phyloP scores from a whole-genome alignment of 2,113 vertebrate species.

The Bubo bubo region DNA sequence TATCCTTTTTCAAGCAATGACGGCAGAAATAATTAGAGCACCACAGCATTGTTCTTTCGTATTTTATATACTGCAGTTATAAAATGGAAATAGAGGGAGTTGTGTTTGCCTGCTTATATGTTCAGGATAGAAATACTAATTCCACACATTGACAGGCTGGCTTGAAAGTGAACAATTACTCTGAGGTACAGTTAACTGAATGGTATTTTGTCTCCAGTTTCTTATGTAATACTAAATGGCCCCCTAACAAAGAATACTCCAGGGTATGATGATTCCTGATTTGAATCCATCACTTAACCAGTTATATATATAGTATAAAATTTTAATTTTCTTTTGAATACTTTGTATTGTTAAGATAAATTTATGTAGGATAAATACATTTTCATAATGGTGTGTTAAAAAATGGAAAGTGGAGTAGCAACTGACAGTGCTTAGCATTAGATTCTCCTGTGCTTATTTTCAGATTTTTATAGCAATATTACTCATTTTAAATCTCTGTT shows the following conservation, averaged over 20 bases:
- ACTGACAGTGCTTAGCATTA: neutral
- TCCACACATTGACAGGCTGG: neutral
- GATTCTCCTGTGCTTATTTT: conserved; percentile 22
- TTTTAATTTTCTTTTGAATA: neutral
- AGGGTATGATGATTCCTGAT: neutral
- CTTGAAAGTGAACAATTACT: neutral
- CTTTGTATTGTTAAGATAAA: neutral
- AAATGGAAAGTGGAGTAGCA: conserved; percentile 4
- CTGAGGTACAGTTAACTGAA: neutral
- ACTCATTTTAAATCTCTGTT: neutral
- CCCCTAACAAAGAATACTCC: neutral
- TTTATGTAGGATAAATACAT: neutral
- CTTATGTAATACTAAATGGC: neutral
- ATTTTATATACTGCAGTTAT: neutral
- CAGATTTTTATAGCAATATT: neutral
- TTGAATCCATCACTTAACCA: neutral
- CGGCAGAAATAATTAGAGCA: neutral
- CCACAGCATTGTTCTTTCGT: neutral
- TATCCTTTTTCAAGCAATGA: neutral
- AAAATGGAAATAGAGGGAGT: neutral
- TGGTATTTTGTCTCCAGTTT: neutral
- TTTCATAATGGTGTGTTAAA: neutral
- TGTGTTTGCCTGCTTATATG: neutral
- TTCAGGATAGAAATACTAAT: neutral
- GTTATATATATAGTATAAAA: neutral